phyloP scores from a whole-genome alignment of 2,797 vertebrate genomes.

The Acipenser transmontanus region DNA sequence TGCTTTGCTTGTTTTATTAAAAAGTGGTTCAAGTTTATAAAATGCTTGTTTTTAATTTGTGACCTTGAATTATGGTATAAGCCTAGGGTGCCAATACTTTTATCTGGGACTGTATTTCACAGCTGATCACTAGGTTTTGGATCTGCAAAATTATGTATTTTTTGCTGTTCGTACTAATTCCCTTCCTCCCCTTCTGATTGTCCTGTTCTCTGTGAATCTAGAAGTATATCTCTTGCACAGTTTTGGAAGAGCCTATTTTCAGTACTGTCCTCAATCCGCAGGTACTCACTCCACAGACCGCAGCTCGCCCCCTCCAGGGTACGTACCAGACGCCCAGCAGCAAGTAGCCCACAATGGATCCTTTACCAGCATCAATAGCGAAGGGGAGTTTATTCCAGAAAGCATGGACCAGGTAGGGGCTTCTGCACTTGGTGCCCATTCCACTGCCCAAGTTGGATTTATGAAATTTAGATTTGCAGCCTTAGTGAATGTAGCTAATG shows the following conservation, averaged over 20 bases:
- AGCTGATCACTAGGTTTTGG: too few relatives aligned
- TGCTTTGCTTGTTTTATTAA: too few relatives aligned
- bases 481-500: not conserved
- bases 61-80: too few relatives aligned
- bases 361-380: constrained; percentile 98
- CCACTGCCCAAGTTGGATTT: not conserved
- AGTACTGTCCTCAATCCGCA: constrained; percentile 28
- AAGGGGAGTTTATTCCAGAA: constrained; percentile 97
- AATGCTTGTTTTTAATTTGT: too few relatives aligned
- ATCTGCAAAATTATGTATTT: not conserved
- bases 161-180: not conserved
- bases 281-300: constrained; percentile 82
- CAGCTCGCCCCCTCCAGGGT: constrained; percentile 94
- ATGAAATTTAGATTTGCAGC: constrained; percentile 5
- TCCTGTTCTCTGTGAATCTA: too few relatives aligned
- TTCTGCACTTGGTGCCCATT: not conserved
- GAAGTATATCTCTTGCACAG: too few relatives aligned
- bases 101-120: too few relatives aligned
- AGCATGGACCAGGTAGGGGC: constrained; percentile 91
- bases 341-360: constrained; percentile 93
- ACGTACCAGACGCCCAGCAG: constrained; percentile 93
- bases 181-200: not conserved
- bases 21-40: too few relatives aligned
- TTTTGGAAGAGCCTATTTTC: too few relatives aligned
- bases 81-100: too few relatives aligned